These are phyloP conservation scores for Lipotes vexillifer DNA, from an alignment of 2,113 vertebrate genomes.

Conservation along the genomic window DNA sequence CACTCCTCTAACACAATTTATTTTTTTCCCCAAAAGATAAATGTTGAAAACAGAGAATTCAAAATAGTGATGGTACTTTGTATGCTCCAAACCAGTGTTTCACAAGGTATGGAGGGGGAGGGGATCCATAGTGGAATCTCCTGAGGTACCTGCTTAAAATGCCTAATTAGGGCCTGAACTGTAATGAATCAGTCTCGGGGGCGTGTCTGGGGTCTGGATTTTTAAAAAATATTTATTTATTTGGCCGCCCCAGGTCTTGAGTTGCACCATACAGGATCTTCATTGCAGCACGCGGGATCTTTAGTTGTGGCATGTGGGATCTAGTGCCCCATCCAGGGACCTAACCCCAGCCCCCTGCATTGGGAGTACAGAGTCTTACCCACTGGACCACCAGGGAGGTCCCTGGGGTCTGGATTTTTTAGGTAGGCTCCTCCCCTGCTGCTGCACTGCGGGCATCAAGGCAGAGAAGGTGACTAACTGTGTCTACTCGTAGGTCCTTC, in stretches of 20 bases:
- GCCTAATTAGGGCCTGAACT: too few species aligned
- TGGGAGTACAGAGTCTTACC: too few species aligned
- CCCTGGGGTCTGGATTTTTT: background rate
- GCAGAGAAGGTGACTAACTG: too few species aligned
- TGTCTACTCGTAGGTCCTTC: background rate
- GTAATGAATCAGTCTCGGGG: background rate
- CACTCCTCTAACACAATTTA: background rate
- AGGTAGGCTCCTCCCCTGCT: background rate
- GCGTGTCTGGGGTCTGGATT: rapidly evolving
- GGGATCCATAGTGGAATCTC: background rate
- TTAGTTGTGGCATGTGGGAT: too few species aligned
- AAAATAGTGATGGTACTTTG: background rate
- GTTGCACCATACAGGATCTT: too few species aligned
- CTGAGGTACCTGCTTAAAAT: background rate
- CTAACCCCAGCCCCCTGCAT: too few species aligned
- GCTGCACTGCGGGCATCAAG: rapidly evolving
- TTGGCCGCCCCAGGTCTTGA: too few species aligned
- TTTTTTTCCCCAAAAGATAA: background rate
- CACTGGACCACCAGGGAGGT: too few species aligned
- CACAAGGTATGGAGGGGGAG: background rate
- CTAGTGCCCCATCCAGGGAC: too few species aligned
- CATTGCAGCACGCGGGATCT: too few species aligned
- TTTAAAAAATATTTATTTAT: too few species aligned
- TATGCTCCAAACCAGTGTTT: background rate
- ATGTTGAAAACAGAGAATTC: background rate